Conservation (phyloP, 2,797 vertebrate genomes). For the Lepilemur septentrionalis region DNA sequence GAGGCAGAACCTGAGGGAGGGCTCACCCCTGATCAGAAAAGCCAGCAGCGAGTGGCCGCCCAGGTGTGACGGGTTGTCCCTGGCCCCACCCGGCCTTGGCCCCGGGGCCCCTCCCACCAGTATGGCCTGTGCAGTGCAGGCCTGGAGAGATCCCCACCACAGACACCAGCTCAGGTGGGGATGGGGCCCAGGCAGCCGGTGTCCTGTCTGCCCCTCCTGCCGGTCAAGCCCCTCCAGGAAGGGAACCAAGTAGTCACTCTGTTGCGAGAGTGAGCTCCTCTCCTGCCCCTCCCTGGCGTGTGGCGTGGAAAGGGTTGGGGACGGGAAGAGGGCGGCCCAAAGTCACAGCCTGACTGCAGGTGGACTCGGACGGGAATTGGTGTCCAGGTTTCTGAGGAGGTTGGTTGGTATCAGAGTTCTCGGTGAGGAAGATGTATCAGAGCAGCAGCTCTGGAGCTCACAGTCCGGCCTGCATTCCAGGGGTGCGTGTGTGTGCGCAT, state of each 20-base stretch:
- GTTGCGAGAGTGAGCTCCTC: neutral
- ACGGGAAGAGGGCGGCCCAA: neutral
- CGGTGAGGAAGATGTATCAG: neutral
- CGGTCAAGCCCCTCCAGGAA: neutral
- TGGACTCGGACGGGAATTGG: neutral
- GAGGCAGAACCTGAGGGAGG: constrained; percentile 76
- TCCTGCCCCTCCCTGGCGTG: neutral
- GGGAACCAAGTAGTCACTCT: neutral
- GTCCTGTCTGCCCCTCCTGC: too few relatives aligned
- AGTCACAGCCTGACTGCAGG: neutral
- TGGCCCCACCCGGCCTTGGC: neutral
- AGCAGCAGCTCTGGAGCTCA: neutral
- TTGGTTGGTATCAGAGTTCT: neutral
- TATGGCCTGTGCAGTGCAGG: accelerated
- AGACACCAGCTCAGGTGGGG: neutral
- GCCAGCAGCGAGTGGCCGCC: constrained; percentile 26
- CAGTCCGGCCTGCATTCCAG: neutral
- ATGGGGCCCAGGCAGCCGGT: neutral
- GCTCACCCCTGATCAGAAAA: constrained; percentile 74
- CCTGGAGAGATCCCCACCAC: neutral
- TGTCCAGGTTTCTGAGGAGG: neutral
- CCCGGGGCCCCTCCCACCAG: neutral
- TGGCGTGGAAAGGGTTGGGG: neutral
- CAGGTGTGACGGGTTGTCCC: constrained; percentile 33
- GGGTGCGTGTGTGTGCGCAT: accelerated